Evolutionary conservation across 2,888 invertebrate species (phyloP).

Genomic region (Pelosia muscerda): DNA sequence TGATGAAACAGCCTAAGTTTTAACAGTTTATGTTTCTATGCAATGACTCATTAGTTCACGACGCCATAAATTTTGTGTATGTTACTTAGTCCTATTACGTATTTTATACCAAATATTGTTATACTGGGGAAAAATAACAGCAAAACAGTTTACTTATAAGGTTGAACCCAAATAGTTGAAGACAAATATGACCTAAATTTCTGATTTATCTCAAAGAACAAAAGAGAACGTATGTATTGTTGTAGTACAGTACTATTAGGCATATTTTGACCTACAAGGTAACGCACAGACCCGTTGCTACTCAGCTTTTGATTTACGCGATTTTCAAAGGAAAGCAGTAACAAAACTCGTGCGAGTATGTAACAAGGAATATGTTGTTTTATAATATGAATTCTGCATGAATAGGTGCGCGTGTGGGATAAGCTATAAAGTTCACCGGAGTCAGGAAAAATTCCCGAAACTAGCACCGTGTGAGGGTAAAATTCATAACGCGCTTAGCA

Average conservation of each 20-base stretch:
- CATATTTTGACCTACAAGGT: slow-evolving; percentile 41
- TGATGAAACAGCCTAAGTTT: slow-evolving; percentile 60
- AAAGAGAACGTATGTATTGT: slow-evolving; percentile 24
- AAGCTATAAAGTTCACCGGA: slow-evolving; percentile 76
- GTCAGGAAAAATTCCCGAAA: slow-evolving; percentile 81
- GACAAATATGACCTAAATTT: slow-evolving; percentile 19
- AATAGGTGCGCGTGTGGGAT: slow-evolving; percentile 68
- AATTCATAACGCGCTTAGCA: slow-evolving; percentile 86
- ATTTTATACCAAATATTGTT: slow-evolving; percentile 24
- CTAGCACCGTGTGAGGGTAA: slow-evolving; percentile 73
- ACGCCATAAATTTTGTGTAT: slow-evolving; percentile 36
- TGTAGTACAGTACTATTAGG: slow-evolving; percentile 29
- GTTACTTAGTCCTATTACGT: slow-evolving; percentile 32
- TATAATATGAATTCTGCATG: slow-evolving; percentile 65
- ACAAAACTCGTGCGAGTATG: slow-evolving; percentile 38
- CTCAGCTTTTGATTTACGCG: slow-evolving; percentile 52
- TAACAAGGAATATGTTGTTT: slow-evolving; percentile 51
- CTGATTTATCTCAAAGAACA: slow-evolving; percentile 22
- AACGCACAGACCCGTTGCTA: slow-evolving; percentile 28
- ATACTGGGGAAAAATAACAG: slow-evolving; percentile 28
- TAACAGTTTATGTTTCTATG: slow-evolving; percentile 54
- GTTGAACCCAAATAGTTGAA: slow-evolving; percentile 12
- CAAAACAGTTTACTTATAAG: slow-evolving; percentile 24
- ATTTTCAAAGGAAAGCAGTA: slow-evolving; percentile 36
- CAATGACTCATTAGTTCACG: slow-evolving; percentile 48